These are phyloP conservation scores for Caracal caracal DNA, from an alignment of 2,113 vertebrate species.

Conservation along the genomic window DNA sequence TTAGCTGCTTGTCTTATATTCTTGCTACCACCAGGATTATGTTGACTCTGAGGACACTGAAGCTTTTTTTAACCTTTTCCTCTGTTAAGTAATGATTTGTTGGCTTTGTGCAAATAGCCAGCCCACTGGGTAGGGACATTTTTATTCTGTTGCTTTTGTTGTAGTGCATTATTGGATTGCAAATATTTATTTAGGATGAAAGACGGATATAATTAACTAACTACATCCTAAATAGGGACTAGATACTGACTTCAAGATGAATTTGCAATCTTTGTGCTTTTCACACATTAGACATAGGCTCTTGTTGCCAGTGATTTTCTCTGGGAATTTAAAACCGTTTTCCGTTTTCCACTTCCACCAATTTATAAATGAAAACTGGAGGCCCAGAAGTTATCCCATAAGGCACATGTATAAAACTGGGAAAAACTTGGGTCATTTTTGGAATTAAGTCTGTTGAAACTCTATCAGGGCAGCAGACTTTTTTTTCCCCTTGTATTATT, in stretches of 20 bases:
- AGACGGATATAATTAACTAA: constrained; percentile 52
- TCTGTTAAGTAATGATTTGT: not conserved
- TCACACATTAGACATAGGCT: not conserved
- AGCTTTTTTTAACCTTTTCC: not conserved
- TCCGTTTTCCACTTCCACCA: not conserved
- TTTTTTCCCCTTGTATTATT: not conserved
- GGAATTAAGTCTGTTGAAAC: not conserved
- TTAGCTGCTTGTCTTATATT: not conserved
- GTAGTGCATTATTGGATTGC: constrained; percentile 33
- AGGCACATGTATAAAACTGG: not conserved
- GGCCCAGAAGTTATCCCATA: not conserved
- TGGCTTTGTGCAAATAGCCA: constrained; percentile 21
- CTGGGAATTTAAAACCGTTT: constrained; percentile 1
- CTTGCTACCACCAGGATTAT: not conserved
- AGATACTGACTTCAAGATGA: constrained; percentile 25
- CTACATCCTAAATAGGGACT: not conserved
- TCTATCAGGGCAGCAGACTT: not conserved
- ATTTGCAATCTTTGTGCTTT: not conserved
- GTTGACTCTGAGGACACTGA: not conserved
- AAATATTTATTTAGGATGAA: constrained; percentile 55
- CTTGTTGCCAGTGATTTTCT: not conserved
- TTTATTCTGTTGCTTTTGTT: constrained; percentile 42
- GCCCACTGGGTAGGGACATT: not conserved
- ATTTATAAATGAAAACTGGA: constrained; percentile 55
- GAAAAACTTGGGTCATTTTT: not conserved